These are phyloP conservation scores for Spilarctia lutea DNA, from an alignment of 2,888 invertebrate genomes.

Conservation along the genomic window DNA sequence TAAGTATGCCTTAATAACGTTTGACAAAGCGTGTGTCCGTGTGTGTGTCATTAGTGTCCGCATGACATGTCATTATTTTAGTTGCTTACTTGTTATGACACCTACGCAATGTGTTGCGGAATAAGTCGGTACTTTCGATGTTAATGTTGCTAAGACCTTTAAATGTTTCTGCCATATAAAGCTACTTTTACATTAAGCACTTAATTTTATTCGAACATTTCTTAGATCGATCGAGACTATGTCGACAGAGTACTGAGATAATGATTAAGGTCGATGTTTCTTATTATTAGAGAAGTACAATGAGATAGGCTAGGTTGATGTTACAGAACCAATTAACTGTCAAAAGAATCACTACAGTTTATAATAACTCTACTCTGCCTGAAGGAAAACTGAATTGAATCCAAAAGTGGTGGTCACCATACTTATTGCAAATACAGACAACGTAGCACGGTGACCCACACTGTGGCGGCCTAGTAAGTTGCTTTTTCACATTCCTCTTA, in stretches of 20 bases:
- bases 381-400: too few relatives aligned
- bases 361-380: too few relatives aligned
- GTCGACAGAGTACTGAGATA: background rate
- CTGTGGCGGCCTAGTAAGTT: too few relatives aligned
- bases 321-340: too few relatives aligned
- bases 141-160: background rate
- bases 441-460: too few relatives aligned
- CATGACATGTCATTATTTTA: conserved; percentile 6
- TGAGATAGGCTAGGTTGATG: too few relatives aligned
- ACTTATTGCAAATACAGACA: too few relatives aligned
- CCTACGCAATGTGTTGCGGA: conserved; percentile 2
- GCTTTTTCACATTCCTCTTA: too few relatives aligned
- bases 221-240: background rate
- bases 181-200: background rate
- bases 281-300: too few relatives aligned
- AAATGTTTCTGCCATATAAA: background rate
- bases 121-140: background rate
- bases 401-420: too few relatives aligned
- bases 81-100: conserved; percentile 3
- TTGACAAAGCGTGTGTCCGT: conserved; percentile 16
- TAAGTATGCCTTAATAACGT: conserved; percentile 12
- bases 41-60: conserved; percentile 20
- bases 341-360: too few relatives aligned
- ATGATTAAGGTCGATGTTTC: background rate
- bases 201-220: background rate